These are phyloP conservation scores for Heteronetta atricapilla DNA, from an alignment of 2,113 vertebrate genomes.

Conservation along the genomic window DNA sequence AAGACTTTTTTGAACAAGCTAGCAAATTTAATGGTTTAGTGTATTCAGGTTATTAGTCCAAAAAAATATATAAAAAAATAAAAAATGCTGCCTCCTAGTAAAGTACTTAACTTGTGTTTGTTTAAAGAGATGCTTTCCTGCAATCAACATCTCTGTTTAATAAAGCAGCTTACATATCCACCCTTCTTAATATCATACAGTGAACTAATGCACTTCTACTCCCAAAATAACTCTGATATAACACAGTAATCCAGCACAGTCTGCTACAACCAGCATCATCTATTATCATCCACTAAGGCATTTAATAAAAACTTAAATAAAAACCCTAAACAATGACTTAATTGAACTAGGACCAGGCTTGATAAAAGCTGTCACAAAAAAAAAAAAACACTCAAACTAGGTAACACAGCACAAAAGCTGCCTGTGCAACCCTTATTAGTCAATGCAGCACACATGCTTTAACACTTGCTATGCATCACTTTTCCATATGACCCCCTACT, in stretches of 20 bases:
- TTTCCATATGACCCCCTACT: neutral
- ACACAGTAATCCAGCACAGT: neutral
- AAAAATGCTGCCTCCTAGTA: neutral
- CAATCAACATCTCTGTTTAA: neutral
- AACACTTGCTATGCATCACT: neutral
- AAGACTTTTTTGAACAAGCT: neutral
- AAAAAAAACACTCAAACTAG: neutral
- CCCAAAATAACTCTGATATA: neutral
- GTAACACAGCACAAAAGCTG: neutral
- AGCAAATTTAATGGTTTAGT: neutral
- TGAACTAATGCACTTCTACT: neutral
- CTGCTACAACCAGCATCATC: neutral
- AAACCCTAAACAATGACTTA: neutral
- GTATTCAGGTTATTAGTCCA: accelerated
- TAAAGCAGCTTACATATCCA: neutral
- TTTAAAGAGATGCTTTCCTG: neutral
- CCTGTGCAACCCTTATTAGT: neutral
- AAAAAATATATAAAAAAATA: neutral
- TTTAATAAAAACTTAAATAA: neutral
- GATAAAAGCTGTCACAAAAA: neutral
- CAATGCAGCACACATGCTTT: neutral
- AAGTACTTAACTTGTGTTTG: neutral
- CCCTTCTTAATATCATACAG: neutral
- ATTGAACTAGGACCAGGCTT: neutral
- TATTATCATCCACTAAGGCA: neutral